A percentile compares a stretch with the other conserved stretches of the same genome.
Conservation (phyloP, 2,797 vertebrate genomes). For the Clarias platycephalus region DNA sequence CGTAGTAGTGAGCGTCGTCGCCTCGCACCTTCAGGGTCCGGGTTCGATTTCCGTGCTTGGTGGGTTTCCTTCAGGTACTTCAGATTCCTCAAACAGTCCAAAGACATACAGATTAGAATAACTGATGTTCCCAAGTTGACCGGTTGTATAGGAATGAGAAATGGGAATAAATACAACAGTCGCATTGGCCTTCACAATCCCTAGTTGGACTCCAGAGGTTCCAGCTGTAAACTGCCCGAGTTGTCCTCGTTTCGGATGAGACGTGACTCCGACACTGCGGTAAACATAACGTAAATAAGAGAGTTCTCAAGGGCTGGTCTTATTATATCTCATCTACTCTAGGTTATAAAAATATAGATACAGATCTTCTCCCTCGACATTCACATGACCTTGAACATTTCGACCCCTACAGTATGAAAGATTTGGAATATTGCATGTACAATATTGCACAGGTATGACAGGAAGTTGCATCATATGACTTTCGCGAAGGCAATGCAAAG, state of each 20-base stretch:
- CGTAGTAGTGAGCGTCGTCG: too few species aligned
- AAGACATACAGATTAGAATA: too few species aligned
- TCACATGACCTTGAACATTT: neutral
- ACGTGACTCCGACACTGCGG: neutral
- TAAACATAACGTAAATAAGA: neutral
- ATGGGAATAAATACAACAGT: too few species aligned
- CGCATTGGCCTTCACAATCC: too few species aligned
- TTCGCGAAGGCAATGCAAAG: neutral
- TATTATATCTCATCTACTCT: neutral
- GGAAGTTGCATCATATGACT: neutral
- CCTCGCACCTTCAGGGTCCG: too few species aligned
- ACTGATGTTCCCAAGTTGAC: too few species aligned
- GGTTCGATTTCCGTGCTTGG: too few species aligned
- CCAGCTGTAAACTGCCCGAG: neutral
- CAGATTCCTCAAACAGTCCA: too few species aligned
- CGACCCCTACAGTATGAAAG: neutral
- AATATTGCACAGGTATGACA: neutral
- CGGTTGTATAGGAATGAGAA: too few species aligned
- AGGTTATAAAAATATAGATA: neutral
- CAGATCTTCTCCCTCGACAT: neutral
- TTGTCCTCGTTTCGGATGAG: neutral
- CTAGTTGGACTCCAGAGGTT: too few species aligned
- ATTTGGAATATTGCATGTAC: neutral
- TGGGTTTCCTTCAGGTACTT: too few species aligned
- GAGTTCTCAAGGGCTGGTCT: neutral